Base-by-base conservation (phyloP, 2,888 invertebrate species). In the Actias luna region DNA sequence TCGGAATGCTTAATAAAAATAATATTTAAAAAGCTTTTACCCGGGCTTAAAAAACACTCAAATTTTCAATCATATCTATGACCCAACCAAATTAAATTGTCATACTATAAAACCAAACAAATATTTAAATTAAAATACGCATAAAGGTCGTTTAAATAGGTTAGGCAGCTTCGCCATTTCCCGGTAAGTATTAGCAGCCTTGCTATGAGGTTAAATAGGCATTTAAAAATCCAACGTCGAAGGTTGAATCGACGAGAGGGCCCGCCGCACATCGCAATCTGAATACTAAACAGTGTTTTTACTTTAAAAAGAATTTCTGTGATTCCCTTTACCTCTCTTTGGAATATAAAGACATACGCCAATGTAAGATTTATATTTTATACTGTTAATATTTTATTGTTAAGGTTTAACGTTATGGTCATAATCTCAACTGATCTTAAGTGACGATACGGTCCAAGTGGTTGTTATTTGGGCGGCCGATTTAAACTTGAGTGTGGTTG, bases 121-220 rank as follows among this genome's bases (percentile, higher is more conserved):
- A n/a, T n/a, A n/a, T n/a, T n/a, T n/a, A 18, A 25, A 5, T 59
- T 27, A 36, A 35, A n/a, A 27, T 10, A 61, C 35, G 27, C 25
- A 39, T 33, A 33, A 50, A 52, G n/a, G 12, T 36, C n/a, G n/a
- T 39, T n/a, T 25, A 50, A 5, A 7, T 27, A 55, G n/a, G 35
- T 31, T 12, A 57, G 42, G 8, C 14, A 57, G 29, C 5, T 14
- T 29, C 39, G 5, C 29, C 29, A 55, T 61, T 61, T 61, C 61
- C 61, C 58, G 57, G 61, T 61, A 61, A 65, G 63, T 64, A 64
- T n/a, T n/a, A 67, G 69, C 60, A 66, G 57, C 63, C 66, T 68
- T 65, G 59, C 67, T 65, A 66, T 63, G 63, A 64, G 60, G 67
- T 65, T 67, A 69, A 71, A 67, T 62, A 65, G 65, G 36, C 64